Evolutionary conservation across 2,797 vertebrate genomes (phyloP), one percentile per base, ranked within the genome.

Genomic region (Phalanger gymnotis): DNA sequence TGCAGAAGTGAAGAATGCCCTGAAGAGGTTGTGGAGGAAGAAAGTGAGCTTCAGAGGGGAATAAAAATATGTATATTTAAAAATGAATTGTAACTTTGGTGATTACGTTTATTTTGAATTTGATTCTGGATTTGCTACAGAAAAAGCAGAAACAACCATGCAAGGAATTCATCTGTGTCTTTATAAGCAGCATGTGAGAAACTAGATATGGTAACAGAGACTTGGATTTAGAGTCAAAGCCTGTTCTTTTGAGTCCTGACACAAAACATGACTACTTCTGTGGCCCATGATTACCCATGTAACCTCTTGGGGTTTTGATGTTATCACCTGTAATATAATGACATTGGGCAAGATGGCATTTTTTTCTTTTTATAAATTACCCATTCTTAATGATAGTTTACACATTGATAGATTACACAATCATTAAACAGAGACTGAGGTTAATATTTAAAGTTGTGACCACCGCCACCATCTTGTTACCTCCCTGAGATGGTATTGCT

Each of bases 11-110:
- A 97, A 98, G 90, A 92, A 57, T 16, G 94, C 96, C 1, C 40
- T 98, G 93, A 96, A 89, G 94, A 96, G 73, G 56, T 47, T 98
- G 54, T 97, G 96, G 95, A 57, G 51, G 2, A 96, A 90, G 31
- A 97, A 94, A 90, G 54, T 93, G 4, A 95, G 51, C 11, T 94
- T 91, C 6, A n/a, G 1, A 19, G 3, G 94, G 55, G 91, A 94
- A 87, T 92, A 9, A 96, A 95, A 96, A 58, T 54, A 61, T 87
- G 55, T 52, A 90, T 9, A 11, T n/a, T n/a, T n/a, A 9, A 66
- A 52, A 40, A 31, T 73, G 66, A 73, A 73, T 22, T 6, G 0
- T n/a, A n/a, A 40, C 34, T 61, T 66, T 6, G 34, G n/a, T 1
- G 10, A 22, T 2, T 2, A 5, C 40, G n/a, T 1, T n/a, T 73